Base-by-base conservation (phyloP, 1,140 invertebrate species). In the Drosophila busckii region DNA sequence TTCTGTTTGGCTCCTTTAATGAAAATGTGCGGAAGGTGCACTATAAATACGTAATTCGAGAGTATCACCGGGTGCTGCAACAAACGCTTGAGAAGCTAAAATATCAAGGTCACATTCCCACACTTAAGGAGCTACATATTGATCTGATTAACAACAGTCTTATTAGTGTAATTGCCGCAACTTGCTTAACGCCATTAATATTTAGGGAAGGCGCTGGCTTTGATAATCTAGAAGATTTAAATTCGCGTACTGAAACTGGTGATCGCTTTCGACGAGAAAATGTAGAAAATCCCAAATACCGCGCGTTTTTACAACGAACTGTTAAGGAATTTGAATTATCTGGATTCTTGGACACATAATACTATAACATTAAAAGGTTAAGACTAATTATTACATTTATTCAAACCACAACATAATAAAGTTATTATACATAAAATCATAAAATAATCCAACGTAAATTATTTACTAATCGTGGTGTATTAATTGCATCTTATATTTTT, bases 1-100 rank as follows among this genome's bases (percentile, higher is more conserved):
- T 91, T 31, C 65, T 92, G 2, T 91, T 89, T 35, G 89, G 89
- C 12, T 90, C 90, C 4, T 87, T 90, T 2, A 89, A 86, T 26
- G 88, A 89, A 34, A 88, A 90, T 62, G 85, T 91, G 2, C 87
- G 90, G n/a, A 85, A 85, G 54, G 68, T 70, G 0, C 88, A 90
- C 58, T 89, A 89, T 68, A 88, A 88, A 20, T 87, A 88, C 44
- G 84, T 91, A 28, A 69, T 91, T 5, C 70, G 87, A 31, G 84
- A 89, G 48, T 91, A 91, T 63, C 89, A 90, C 41, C 53, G 64
- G 2, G 54, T 75, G n/a, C 62, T 87, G 0, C 49, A 68, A 9
- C 44, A 82, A 41, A 86, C 80, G 3, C 48, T 87, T 23, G 58
- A 67, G 7, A 85, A 82, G 26, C 54, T 87, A 0, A 65, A 86